Percentiles rank a stretch among this genome's conserved stretches.
Evolutionary conservation across 2,888 invertebrate genomes (phyloP).

Genomic region (Thalpophila matura): DNA sequence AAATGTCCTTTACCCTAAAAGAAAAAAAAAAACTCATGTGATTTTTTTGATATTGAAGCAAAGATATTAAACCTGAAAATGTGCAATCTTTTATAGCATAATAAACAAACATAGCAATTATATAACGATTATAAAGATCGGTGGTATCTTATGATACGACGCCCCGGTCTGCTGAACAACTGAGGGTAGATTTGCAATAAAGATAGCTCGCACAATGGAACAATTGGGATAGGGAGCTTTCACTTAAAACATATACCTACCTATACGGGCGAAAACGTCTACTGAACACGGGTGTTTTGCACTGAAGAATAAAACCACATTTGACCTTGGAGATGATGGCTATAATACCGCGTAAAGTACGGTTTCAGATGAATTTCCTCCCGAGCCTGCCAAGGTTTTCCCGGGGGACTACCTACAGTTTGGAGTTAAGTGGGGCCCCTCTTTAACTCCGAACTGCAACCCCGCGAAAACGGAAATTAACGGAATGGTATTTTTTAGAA

Average conservation of each 20-base stretch:
- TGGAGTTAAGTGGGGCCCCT: no score
- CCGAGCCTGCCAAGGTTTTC: no score
- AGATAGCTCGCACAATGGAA: constrained; percentile 62
- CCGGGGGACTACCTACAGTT: no score
- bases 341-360: no score
- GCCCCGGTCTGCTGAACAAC: constrained; percentile 54
- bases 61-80: neutral
- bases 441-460: no score
- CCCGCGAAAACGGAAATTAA: no score
- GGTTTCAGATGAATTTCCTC: no score
- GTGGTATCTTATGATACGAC: constrained; percentile 52
- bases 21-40: no score
- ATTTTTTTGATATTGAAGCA: neutral
- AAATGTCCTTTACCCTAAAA: no score
- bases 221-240: constrained; percentile 59
- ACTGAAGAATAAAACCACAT: neutral
- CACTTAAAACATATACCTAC: constrained; percentile 36
- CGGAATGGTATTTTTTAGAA: no score
- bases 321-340: constrained; percentile 23
- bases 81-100: no score
- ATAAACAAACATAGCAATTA: constrained; percentile 58
- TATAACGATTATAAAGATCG: constrained; percentile 58
- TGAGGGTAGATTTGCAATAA: constrained; percentile 64
- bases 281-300: neutral
- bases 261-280: constrained; percentile 19